phyloP scores from a whole-genome alignment of 2,113 vertebrate species.

The Hirundichthys speculiger region DNA sequence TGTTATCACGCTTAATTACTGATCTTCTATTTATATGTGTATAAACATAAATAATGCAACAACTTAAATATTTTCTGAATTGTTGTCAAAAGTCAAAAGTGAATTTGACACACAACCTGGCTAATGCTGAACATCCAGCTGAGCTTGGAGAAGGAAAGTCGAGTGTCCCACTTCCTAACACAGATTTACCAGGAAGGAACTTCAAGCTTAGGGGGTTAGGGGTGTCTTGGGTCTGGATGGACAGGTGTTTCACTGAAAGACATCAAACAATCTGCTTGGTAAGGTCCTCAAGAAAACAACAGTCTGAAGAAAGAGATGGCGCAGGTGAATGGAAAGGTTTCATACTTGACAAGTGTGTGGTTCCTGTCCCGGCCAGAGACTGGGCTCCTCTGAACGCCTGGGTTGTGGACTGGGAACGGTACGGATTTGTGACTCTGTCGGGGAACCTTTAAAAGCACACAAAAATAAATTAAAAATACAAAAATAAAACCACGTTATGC shows the following conservation, averaged over 20 bases:
- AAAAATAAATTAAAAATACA: too few species aligned
- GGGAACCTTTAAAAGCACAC: conserved; percentile 50
- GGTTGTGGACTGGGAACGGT: conserved; percentile 38
- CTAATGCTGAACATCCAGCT: conserved; percentile 79
- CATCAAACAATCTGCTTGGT: background rate
- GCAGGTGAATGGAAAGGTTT: too few species aligned
- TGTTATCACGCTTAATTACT: too few species aligned
- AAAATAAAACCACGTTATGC: too few species aligned
- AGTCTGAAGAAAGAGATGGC: too few species aligned
- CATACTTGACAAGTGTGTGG: conserved; percentile 54
- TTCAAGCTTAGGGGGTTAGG: conserved; percentile 85
- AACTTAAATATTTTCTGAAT: too few species aligned
- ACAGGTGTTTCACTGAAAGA: conserved; percentile 75
- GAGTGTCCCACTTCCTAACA: conserved; percentile 78
- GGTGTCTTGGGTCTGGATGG: conserved; percentile 83
- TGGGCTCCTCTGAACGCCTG: conserved; percentile 23
- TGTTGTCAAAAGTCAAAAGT: background rate
- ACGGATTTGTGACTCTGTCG: conserved; percentile 25
- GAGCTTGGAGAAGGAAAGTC: conserved; percentile 78
- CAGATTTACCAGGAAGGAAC: conserved; percentile 82
- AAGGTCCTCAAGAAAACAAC: background rate
- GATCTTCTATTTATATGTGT: too few species aligned
- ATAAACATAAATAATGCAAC: too few species aligned
- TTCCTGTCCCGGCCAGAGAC: conserved; percentile 17
- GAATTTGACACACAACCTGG: conserved; percentile 66